A percentile compares a stretch with the other conserved stretches of the same genome.
phyloP scores from a whole-genome alignment of 1,140 invertebrate species.

The Achroia grisella region DNA sequence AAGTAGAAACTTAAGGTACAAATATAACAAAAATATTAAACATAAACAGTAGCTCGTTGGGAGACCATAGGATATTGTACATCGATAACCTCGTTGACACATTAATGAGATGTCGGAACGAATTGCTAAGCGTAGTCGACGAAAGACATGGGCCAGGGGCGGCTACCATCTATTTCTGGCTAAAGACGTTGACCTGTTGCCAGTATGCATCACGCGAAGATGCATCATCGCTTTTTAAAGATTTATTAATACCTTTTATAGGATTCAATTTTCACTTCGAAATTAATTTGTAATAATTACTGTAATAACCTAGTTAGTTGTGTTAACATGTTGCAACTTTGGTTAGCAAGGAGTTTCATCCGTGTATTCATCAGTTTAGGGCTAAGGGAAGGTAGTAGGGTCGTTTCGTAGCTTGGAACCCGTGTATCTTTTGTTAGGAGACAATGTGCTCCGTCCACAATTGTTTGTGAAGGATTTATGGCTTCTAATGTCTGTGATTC shows the following conservation, averaged over 20 bases:
- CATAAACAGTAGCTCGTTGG: slow-evolving; percentile 24
- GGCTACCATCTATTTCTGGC: slow-evolving; percentile 48
- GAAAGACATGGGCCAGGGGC: slow-evolving; percentile 55
- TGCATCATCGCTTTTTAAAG: slow-evolving; percentile 25
- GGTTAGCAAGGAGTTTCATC: slow-evolving; percentile 19
- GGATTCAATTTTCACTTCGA: background rate
- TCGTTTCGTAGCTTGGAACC: slow-evolving; percentile 14
- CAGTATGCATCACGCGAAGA: slow-evolving; percentile 37
- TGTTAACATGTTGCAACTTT: slow-evolving; percentile 10
- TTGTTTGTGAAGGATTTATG: slow-evolving; percentile 32
- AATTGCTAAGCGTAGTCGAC: slow-evolving; percentile 40
- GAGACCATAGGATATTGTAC: slow-evolving; percentile 27
- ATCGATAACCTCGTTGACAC: slow-evolving; percentile 58
- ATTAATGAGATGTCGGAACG: slow-evolving; percentile 56
- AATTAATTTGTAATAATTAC: background rate
- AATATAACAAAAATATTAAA: slow-evolving; percentile 6
- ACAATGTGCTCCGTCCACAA: slow-evolving; percentile 29
- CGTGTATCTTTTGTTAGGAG: slow-evolving; percentile 26
- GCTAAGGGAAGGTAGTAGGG: slow-evolving; percentile 4
- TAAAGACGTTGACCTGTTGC: slow-evolving; percentile 57
- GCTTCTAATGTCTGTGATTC: slow-evolving; percentile 5
- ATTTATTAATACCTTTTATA: slow-evolving; percentile 6
- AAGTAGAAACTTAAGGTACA: slow-evolving; percentile 7
- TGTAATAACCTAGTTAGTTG: background rate
- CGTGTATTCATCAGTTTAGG: background rate